Conservation (phyloP, 2,797 vertebrate genomes). For the Calcarius lapponicus region DNA sequence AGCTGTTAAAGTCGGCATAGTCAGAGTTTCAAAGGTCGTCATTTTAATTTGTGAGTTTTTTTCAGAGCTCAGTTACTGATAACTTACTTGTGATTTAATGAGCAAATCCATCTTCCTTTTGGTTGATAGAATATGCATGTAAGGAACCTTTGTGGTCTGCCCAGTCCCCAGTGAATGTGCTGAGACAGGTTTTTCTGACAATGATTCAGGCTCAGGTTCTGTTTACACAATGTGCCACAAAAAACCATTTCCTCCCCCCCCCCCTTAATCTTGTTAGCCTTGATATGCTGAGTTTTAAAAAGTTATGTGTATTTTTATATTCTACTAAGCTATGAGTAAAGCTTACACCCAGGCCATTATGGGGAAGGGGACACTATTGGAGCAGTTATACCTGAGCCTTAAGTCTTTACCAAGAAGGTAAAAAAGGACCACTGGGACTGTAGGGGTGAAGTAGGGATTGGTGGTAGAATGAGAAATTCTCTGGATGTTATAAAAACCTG, state of each 20-base stretch:
- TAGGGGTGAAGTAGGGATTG: background rate
- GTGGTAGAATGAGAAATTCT: background rate
- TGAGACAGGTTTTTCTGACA: background rate
- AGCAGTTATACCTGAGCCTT: background rate
- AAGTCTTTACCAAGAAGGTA: background rate
- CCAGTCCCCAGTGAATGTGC: background rate
- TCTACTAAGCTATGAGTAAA: background rate
- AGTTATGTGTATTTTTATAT: background rate
- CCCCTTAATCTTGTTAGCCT: background rate
- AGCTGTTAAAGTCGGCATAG: conserved; percentile 23
- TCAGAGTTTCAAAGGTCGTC: conserved; percentile 18
- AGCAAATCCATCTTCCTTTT: conserved; percentile 21
- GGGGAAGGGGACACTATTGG: background rate
- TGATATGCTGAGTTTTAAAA: background rate
- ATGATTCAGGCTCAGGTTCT: background rate
- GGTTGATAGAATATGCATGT: background rate
- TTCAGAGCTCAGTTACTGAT: conserved; percentile 30
- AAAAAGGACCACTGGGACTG: background rate
- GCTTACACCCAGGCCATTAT: background rate
- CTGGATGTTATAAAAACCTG: background rate
- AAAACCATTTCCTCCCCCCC: too few species aligned
- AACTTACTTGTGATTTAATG: conserved; percentile 25
- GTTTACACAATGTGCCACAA: background rate
- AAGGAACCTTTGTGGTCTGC: background rate
- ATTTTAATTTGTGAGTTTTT: conserved; percentile 26